Base-by-base conservation (phyloP, 2,113 vertebrate species). In the Hippopotamus amphibius region DNA sequence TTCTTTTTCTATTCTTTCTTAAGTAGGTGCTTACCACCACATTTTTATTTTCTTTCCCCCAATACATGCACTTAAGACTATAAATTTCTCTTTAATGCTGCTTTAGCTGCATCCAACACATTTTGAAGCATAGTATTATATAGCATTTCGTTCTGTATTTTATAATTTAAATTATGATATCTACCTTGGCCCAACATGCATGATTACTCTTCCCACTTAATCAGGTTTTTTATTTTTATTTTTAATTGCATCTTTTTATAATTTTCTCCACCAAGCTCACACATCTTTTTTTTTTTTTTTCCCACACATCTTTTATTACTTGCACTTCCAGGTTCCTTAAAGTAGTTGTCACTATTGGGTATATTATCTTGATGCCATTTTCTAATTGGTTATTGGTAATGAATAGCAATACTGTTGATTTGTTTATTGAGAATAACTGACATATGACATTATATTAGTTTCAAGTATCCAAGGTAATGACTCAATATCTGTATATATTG, bases 141-240 rank as follows among this genome's bases (percentile, higher is more conserved):
- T 59, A 72, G 43, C 2, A 30, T 48, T 95, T 61, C 26, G 4
- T 69, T 74, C 69, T 91, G 21, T 41, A 30, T 68, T 76, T 82
- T 93, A 26, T 76, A 76, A 84, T 92, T 94, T 94, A 80, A 69
- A 66, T 74, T 89, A 86, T 53, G 3, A 91, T 28, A 82, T 46
- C 6, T 92, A 72, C 19, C 84, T 95, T 71, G 33, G 55, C 50
- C 16, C 50, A 61, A 17, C 46, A 24, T 72, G 28, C 5, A 76
- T 37, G 16, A 76, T 77, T 16, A 9, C 4, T 82, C 3, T 77
- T 81, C 13, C n/a, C 17, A 57, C 43, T 90, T 85, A 92, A 55
- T 89, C 12, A 76, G 21, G 11, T 82, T 66, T 81, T 30, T 0
- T 46, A 41, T 30, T 87, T 68, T 63, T 33, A 19, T 37, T 72